phyloP scores from a whole-genome alignment of 2,888 invertebrate genomes.

The Tiphia femorata region DNA sequence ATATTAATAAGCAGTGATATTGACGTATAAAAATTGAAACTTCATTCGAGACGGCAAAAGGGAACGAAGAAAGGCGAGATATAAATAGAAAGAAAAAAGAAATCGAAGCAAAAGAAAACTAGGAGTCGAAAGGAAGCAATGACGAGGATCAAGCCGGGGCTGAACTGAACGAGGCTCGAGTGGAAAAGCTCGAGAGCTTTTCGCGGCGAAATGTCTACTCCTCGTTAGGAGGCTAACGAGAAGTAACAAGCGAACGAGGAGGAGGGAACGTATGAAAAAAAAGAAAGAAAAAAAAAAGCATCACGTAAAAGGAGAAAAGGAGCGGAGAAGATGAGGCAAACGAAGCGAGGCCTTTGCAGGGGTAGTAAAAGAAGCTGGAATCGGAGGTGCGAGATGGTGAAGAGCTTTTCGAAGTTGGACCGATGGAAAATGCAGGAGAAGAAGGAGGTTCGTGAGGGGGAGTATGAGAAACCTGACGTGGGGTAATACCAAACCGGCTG shows the following conservation, averaged over 20 bases:
- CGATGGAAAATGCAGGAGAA: constrained; percentile 3
- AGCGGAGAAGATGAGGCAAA: neutral
- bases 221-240: constrained; percentile 52
- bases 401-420: constrained; percentile 34
- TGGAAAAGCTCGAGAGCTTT: neutral
- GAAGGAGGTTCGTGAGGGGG: neutral
- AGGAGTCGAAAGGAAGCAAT: neutral
- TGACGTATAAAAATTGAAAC: too few species aligned
- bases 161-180: too few species aligned
- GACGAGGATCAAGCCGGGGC: too few species aligned
- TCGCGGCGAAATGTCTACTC: constrained; percentile 44
- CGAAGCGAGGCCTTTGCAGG: constrained; percentile 2
- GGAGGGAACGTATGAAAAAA: neutral
- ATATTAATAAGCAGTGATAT: too few species aligned
- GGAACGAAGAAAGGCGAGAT: neutral
- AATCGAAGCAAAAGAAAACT: neutral
- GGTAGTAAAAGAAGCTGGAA: neutral
- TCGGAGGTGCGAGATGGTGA: constrained; percentile 18
- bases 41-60: too few species aligned
- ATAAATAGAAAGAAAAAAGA: neutral
- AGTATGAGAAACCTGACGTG: too few species aligned
- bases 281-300: neutral
- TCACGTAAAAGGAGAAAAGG: neutral
- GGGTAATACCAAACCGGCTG: constrained; percentile 29
- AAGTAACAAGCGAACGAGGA: constrained; percentile 36